Evolutionary conservation across 2,797 vertebrate genomes (phyloP), one percentile per base, ranked within the genome.

Genomic region (Botia kubotai): DNA sequence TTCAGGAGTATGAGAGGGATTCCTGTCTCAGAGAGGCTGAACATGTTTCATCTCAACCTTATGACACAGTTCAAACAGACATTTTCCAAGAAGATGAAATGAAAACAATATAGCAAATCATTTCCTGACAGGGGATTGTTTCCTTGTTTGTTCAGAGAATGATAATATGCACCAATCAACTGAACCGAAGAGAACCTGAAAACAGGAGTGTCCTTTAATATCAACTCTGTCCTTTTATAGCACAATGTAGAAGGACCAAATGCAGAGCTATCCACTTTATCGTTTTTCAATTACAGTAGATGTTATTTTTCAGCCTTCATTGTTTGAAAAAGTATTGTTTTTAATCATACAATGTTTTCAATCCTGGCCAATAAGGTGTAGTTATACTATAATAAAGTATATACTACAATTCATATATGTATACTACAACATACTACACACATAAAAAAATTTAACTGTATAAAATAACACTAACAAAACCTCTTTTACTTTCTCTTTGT

Each of bases 31-130:
- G 12, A 58, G 57, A 21, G 67, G 29, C 43, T 75, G 29, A 63
- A 63, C 66, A 46, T 75, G 77, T 70, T 83, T 70, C 26, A 79
- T 63, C 48, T 53, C 13, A 17, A 53, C n/a, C 43, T 3, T 63
- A 48, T 19, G 70, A 73, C 23, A 73, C 75, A 75, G 19, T 48
- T 70, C 29, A 62, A 79, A n/a, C 55, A 52, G 67, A 71, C 48
- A 66, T 66, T 80, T 80, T 80, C 70, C 78, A 48, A 50, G 60
- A 80, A 67, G 33, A 67, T 29, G 50, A 53, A 50, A 65, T 63
- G 58, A 71, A 58, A 79, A 50, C 23, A 67, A 72, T 26, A 21
- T 10, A 66, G 58, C 69, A 72, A 52, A 73, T 73, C 13, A 21
- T 48, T 79, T 79, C 77, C 11, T 36, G 53, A 19, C 21, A 70